Evolutionary conservation across 2,888 invertebrate genomes (phyloP), one percentile per base, ranked within the genome.

Genomic region (Chrysolina americana): DNA sequence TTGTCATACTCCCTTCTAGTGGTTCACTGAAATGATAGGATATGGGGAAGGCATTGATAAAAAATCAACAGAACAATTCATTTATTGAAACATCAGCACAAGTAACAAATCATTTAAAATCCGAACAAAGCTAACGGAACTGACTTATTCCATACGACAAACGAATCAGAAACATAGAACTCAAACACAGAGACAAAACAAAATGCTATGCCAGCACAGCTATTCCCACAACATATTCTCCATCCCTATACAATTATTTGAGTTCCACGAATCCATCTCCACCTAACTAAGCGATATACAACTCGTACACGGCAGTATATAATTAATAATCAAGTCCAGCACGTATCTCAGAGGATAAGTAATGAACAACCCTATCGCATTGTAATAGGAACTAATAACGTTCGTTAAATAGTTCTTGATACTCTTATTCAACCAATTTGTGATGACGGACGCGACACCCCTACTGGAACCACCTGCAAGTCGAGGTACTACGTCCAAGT

Each of bases 271-370:
- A 47, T n/a, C 50, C n/a, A 17, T 44, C 19, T 8, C 9, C 5
- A 28, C 28, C 59, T 59, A 59, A 23, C 9, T n/a, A 28, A 50
- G 19, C 1, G 59, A 59, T 15, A 15, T 36, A 36, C 59, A 59
- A 28, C 36, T 59, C 6, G 28, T 15, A 8, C 59, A 59, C 2
- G 59, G 36, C 23, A 59, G 23, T n/a, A 59, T n/a, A 0, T 10
- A 28, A 59, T 59, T 36, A 9, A 59, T 15, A 2, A 59, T 36
- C 13, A 1, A 2, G 17, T 59, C 2, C 0, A 59, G 59, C 23
- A 36, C 1, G 36, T 28, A n/a, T 36, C 59, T 59, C n/a, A 59
- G 9, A 23, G 59, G 59, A 59, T 15, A 23, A 59, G 59, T 59
- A 8, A 59, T 10, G 8, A 59, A 23, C 2, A 15, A 11, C 2